phyloP scores from a whole-genome alignment of 2,797 vertebrate species.

The Malurus leucopterus region DNA sequence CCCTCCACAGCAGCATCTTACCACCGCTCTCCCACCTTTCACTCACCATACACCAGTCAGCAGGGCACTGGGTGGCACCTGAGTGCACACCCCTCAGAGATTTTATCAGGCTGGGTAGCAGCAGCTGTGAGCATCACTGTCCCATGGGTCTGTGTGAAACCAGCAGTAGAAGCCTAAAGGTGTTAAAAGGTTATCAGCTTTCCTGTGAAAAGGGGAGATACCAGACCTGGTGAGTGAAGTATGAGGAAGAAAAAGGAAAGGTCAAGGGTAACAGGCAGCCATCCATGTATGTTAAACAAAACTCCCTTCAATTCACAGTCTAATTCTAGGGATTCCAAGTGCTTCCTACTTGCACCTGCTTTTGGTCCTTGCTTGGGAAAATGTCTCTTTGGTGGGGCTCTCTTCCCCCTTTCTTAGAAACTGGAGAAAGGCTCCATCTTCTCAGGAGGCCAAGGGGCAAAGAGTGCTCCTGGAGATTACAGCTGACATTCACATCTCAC shows the following conservation, averaged over 20 bases:
- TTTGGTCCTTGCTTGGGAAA: background rate
- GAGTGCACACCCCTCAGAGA: background rate
- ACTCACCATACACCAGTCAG: background rate
- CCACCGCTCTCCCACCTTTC: background rate
- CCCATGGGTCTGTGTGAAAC: fast-evolving
- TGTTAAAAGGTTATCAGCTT: background rate
- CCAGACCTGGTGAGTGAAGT: background rate
- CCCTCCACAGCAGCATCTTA: background rate
- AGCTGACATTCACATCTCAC: background rate
- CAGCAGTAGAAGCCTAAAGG: background rate
- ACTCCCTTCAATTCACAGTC: background rate
- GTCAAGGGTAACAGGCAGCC: background rate
- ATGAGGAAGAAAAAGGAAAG: background rate
- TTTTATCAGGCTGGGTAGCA: background rate
- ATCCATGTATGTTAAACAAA: background rate
- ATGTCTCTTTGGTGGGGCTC: background rate
- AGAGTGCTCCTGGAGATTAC: background rate
- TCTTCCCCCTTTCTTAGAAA: background rate
- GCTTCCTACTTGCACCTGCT: background rate
- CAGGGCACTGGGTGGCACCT: background rate
- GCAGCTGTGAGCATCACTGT: background rate
- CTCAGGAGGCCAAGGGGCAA: background rate
- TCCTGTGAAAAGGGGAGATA: background rate
- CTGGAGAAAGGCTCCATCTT: background rate
- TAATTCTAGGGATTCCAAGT: background rate